Evolutionary conservation across 2,113 vertebrate species (phyloP).

Genomic region (Orthochromis malagaraziensis): DNA sequence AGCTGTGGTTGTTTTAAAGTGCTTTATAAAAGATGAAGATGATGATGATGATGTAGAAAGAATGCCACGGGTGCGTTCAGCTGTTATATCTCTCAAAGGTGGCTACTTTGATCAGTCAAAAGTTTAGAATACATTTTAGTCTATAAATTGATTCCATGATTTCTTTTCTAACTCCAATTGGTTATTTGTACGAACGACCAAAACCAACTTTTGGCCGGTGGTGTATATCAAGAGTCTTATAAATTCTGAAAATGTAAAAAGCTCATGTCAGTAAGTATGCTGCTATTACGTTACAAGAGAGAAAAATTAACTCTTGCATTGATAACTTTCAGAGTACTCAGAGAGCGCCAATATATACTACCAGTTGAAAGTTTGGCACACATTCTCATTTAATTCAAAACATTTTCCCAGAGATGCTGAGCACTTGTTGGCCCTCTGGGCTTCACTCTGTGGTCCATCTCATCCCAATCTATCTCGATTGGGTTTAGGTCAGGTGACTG

Average conservation of each 20-base stretch:
- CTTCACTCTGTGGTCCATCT: background rate
- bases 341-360: background rate
- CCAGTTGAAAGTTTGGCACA: background rate
- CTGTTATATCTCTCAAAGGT: background rate
- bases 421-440: background rate
- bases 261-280: background rate
- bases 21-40: background rate
- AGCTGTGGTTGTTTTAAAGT: no score
- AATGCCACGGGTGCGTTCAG: background rate
- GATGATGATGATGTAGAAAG: background rate
- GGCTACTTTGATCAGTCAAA: background rate
- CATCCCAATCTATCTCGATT: background rate
- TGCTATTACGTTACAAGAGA: background rate
- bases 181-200: background rate
- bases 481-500: background rate
- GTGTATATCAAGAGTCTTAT: background rate
- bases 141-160: background rate
- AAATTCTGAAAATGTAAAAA: background rate
- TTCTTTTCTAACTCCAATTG: background rate
- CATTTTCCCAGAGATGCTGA: background rate
- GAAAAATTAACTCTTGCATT: background rate
- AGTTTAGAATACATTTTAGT: background rate
- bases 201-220: background rate
- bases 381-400: background rate
- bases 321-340: background rate